Evolutionary conservation across 2,888 invertebrate species (phyloP).

Genomic region (Sarcophaga carnaria): DNA sequence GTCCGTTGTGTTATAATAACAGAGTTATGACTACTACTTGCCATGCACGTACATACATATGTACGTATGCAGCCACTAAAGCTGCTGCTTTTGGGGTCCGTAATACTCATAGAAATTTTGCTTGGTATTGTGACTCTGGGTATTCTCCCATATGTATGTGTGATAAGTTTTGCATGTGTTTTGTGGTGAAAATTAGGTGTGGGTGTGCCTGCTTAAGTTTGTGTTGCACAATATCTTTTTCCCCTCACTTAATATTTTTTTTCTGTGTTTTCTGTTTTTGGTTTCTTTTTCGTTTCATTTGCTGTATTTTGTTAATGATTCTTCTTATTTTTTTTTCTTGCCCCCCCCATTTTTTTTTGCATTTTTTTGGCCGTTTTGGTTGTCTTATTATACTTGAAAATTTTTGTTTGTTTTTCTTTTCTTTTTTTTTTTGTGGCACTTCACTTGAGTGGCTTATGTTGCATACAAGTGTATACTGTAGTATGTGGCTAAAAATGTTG

Average conservation of each 20-base stretch:
- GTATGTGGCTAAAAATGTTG: neutral
- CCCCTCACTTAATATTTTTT: constrained; percentile 27
- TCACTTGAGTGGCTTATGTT: constrained; percentile 68
- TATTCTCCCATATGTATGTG: constrained; percentile 49
- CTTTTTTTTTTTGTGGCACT: constrained; percentile 53
- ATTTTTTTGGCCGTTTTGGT: constrained; percentile 62
- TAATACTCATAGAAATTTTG: no score
- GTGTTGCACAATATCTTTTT: constrained; percentile 52
- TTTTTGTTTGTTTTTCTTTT: constrained; percentile 57
- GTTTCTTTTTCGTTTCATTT: constrained; percentile 27
- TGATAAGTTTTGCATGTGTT: constrained; percentile 31
- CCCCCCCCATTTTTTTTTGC: constrained; percentile 26
- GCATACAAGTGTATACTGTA: constrained; percentile 37
- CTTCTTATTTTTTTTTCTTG: constrained; percentile 45
- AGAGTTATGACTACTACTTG: constrained; percentile 27
- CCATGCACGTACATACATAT: neutral
- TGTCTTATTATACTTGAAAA: constrained; percentile 42
- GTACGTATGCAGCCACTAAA: neutral
- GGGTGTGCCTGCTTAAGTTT: constrained; percentile 69
- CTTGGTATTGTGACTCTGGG: neutral
- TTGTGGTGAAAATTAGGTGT: constrained; percentile 63
- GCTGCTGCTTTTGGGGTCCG: no score
- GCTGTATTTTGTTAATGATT: constrained; percentile 63
- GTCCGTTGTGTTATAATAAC: constrained; percentile 31
- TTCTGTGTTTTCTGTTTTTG: constrained; percentile 33